Evolutionary conservation across 2,797 vertebrate species (phyloP).

Genomic region (Phrynocephalus vlangalii): DNA sequence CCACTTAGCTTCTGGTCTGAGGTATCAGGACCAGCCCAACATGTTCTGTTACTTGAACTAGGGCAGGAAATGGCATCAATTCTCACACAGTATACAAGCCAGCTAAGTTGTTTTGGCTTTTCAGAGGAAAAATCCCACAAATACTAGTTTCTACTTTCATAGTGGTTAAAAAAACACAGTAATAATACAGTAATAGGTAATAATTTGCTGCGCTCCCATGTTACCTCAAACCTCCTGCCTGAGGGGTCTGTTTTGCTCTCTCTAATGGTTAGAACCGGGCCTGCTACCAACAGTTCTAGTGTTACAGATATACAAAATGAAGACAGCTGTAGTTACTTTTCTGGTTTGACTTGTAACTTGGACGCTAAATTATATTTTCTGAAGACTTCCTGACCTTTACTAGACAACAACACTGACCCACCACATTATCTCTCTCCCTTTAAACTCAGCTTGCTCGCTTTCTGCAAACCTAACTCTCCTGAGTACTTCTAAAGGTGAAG

Average conservation of each 20-base stretch:
- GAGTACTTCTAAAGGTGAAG: neutral
- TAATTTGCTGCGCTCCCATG: neutral
- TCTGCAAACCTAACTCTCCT: neutral
- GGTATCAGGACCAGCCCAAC: neutral
- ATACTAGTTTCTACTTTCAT: neutral
- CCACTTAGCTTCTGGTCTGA: neutral
- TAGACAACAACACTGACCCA: neutral
- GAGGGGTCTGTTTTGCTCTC: neutral
- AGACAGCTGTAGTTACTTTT: neutral
- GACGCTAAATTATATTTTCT: neutral
- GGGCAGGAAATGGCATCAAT: neutral
- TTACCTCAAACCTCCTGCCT: neutral
- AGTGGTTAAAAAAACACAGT: neutral
- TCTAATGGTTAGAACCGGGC: neutral
- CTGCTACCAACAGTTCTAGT: neutral
- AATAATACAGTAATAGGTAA: neutral
- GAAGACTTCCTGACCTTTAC: neutral
- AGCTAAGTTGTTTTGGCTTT: neutral
- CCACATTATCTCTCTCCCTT: neutral
- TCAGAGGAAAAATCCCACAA: neutral
- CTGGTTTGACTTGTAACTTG: neutral
- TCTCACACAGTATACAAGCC: neutral
- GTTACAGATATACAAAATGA: neutral
- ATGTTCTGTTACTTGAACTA: neutral
- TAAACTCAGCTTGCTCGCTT: neutral